These are phyloP conservation scores for Arenicola marina DNA, from an alignment of 2,888 invertebrate genomes.

Conservation along the genomic window DNA sequence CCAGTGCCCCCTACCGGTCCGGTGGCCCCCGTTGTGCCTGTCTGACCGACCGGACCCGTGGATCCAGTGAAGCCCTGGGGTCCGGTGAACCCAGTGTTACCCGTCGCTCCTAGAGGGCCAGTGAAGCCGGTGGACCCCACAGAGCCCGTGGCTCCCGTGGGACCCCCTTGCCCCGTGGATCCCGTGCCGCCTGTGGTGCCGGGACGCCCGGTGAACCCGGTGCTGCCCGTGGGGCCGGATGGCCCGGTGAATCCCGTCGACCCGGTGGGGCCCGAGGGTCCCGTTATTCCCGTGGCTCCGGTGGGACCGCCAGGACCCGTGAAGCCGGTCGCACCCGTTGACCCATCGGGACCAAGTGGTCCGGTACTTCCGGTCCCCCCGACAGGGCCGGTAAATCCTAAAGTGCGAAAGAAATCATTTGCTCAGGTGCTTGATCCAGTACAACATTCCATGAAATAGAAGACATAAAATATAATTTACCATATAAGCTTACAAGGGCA, in stretches of 20 bases:
- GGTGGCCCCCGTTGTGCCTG: conserved; percentile 1
- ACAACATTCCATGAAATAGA: too few species aligned
- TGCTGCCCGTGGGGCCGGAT: conserved; percentile 2
- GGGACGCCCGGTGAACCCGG: conserved; percentile 2
- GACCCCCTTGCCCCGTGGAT: conserved; percentile 8
- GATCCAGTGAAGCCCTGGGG: conserved; percentile 9
- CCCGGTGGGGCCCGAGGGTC: conserved; percentile 2
- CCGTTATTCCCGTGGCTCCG: conserved; percentile 4
- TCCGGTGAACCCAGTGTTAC: conserved; percentile 5
- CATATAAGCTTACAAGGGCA: too few species aligned
- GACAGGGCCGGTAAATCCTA: too few species aligned
- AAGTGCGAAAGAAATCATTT: too few species aligned
- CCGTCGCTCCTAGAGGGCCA: conserved; percentile 15
- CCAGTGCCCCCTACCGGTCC: background rate
- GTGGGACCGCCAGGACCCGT: conserved; percentile 6
- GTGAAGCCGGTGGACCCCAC: conserved; percentile 4
- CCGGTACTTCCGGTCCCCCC: conserved; percentile 15
- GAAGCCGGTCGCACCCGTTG: conserved; percentile 11
- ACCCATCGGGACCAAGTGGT: conserved; percentile 16
- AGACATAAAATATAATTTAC: too few species aligned
- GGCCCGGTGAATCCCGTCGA: conserved; percentile 6
- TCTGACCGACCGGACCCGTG: conserved; percentile 10
- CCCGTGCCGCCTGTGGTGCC: background rate
- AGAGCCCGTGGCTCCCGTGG: conserved; percentile 16
- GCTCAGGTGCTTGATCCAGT: too few species aligned